Evolutionary conservation across 2,888 invertebrate species (phyloP).

Genomic region (Drosophila rubida): DNA sequence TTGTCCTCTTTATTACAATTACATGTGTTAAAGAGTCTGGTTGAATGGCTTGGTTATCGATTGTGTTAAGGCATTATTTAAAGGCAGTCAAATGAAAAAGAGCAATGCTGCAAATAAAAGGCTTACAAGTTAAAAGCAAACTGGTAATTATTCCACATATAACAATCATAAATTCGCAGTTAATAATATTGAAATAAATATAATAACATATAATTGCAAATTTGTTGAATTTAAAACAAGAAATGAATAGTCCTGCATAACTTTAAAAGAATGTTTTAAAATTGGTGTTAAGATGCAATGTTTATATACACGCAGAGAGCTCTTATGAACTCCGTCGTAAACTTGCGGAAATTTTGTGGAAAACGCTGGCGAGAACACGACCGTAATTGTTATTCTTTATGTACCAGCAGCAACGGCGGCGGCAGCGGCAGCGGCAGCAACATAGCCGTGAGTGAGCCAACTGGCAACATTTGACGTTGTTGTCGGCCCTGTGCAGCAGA

Average conservation of each 20-base stretch:
- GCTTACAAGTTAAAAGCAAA: no score
- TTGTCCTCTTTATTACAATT: not conserved
- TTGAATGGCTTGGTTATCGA: not conserved
- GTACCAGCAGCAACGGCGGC: slow-evolving; percentile 16
- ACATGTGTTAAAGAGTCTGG: not conserved
- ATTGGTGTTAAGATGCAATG: no score
- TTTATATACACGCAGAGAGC: not conserved
- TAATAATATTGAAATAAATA: no score
- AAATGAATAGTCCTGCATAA: no score
- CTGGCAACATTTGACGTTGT: slow-evolving; percentile 51
- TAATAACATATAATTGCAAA: no score
- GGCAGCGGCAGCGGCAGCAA: slow-evolving; percentile 3
- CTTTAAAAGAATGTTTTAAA: no score
- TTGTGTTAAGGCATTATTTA: no score
- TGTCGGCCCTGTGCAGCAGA: slow-evolving; percentile 30
- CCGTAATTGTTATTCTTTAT: slow-evolving; percentile 21
- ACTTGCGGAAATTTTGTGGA: not conserved
- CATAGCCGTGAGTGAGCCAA: not conserved
- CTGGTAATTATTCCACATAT: no score
- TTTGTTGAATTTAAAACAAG: no score
- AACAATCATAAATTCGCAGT: no score
- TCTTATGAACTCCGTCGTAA: not conserved
- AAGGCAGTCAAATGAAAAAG: no score
- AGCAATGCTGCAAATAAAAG: no score
- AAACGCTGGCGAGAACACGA: slow-evolving; percentile 15